Evolutionary conservation across 2,113 vertebrate genomes (phyloP).

Genomic region (Lipophrys pholis): DNA sequence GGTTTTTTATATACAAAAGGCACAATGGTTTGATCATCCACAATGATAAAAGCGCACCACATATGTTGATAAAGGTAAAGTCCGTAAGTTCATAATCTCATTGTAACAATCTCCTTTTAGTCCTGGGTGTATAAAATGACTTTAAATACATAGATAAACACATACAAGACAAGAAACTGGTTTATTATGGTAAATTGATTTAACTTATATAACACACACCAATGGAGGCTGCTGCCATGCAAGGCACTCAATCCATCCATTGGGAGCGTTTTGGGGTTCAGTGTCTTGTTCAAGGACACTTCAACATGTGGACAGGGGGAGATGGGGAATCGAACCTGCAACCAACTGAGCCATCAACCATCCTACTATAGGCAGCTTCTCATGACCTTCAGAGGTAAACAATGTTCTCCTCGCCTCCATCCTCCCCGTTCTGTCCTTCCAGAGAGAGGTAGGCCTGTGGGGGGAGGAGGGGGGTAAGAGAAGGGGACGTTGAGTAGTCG

Average conservation of each 20-base stretch:
- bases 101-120: conserved; percentile 9
- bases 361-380: conserved; percentile 28
- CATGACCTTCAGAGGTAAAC: conserved; percentile 75
- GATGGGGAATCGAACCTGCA: no score
- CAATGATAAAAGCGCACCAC: conserved; percentile 22
- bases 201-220: no score
- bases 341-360: conserved; percentile 18
- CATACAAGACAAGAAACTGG: conserved; percentile 20
- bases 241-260: no score
- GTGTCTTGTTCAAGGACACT: no score
- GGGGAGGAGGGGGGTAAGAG: conserved; percentile 69
- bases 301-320: no score
- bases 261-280: no score
- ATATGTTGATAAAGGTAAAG: conserved; percentile 51
- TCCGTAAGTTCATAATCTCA: conserved; percentile 9
- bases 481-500: conserved; percentile 59
- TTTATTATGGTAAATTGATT: background rate
- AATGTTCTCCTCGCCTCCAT: conserved; percentile 76
- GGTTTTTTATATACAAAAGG: conserved; percentile 35
- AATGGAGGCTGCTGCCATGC: no score
- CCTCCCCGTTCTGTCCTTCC: conserved; percentile 73
- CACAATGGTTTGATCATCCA: conserved; percentile 55
- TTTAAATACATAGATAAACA: conserved; percentile 23
- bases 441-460: conserved; percentile 76
- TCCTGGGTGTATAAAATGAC: background rate